Conservation (phyloP, 2,113 vertebrate genomes). For the Coregonus clupeaformis region DNA sequence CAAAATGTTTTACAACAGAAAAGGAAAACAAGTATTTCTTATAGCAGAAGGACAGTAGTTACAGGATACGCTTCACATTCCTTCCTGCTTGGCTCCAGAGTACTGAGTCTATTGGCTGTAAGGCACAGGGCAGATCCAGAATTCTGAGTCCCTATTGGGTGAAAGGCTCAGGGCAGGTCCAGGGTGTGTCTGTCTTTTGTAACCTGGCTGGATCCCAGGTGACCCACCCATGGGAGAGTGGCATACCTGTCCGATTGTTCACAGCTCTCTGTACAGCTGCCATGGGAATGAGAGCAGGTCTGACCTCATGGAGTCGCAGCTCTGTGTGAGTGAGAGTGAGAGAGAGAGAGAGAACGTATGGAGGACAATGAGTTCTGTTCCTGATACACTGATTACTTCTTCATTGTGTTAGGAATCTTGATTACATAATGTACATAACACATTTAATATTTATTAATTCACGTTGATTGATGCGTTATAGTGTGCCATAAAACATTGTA, state of each 20-base stretch:
- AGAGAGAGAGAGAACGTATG: slow-evolving; percentile 21
- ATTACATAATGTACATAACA: not conserved
- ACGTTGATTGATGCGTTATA: too few relatives aligned
- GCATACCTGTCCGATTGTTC: slow-evolving; percentile 23
- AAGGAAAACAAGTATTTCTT: too few relatives aligned
- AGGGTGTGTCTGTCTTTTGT: slow-evolving; percentile 18
- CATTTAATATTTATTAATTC: too few relatives aligned
- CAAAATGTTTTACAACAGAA: too few relatives aligned
- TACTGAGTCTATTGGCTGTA: not conserved
- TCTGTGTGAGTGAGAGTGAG: too few relatives aligned
- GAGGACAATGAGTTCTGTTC: not conserved
- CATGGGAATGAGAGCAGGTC: slow-evolving; percentile 11
- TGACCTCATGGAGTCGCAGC: slow-evolving; percentile 20
- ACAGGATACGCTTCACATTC: not conserved
- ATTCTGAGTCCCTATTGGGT: slow-evolving; percentile 1
- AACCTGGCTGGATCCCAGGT: not conserved
- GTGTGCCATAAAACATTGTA: too few relatives aligned
- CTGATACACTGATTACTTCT: too few relatives aligned
- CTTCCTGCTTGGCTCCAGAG: not conserved
- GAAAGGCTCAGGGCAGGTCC: not conserved
- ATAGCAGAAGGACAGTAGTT: not conserved
- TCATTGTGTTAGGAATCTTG: too few relatives aligned
- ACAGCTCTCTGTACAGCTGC: slow-evolving; percentile 3
- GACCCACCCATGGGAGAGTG: not conserved
- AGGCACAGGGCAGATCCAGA: slow-evolving; percentile 1